Conservation (phyloP, 2,888 invertebrate genomes). For the Pardosa pseudoannulata region DNA sequence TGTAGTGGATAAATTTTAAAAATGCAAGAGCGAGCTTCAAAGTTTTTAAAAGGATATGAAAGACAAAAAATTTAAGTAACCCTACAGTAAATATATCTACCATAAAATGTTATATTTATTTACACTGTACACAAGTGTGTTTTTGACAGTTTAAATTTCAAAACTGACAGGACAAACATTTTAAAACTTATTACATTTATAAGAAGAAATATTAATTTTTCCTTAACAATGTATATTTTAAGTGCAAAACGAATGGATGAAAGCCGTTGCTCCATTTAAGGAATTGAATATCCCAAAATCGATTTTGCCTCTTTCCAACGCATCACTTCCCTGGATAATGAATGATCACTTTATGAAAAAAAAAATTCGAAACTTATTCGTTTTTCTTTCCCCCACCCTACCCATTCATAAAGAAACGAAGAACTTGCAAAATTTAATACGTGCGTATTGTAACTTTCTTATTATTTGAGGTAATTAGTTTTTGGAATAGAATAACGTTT, state of each 20-base stretch:
- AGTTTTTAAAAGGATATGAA: too few relatives aligned
- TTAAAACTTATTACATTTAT: too few relatives aligned
- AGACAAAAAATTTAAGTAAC: too few relatives aligned
- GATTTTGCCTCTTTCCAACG: neutral
- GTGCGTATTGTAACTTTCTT: neutral
- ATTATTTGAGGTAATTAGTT: neutral
- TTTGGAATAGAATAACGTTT: too few relatives aligned
- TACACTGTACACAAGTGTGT: too few relatives aligned
- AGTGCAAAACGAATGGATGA: neutral
- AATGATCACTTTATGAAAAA: neutral
- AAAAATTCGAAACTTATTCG: neutral
- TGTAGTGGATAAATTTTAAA: too few relatives aligned
- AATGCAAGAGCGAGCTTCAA: too few relatives aligned
- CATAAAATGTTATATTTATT: too few relatives aligned
- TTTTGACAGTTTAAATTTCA: too few relatives aligned
- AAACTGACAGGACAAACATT: too few relatives aligned
- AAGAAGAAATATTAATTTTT: neutral
- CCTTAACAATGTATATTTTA: neutral
- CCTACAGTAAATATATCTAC: too few relatives aligned
- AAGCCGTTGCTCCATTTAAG: constrained; percentile 1
- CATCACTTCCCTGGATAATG: neutral
- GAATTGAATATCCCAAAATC: constrained; percentile 14
- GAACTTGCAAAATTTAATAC: neutral
- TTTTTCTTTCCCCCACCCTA: neutral
- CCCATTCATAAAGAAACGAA: too few relatives aligned